A percentile compares a stretch with the other conserved stretches of the same genome.
These are phyloP conservation scores for Horisme vitalbata DNA, from an alignment of 2,888 invertebrate species.

Conservation along the genomic window DNA sequence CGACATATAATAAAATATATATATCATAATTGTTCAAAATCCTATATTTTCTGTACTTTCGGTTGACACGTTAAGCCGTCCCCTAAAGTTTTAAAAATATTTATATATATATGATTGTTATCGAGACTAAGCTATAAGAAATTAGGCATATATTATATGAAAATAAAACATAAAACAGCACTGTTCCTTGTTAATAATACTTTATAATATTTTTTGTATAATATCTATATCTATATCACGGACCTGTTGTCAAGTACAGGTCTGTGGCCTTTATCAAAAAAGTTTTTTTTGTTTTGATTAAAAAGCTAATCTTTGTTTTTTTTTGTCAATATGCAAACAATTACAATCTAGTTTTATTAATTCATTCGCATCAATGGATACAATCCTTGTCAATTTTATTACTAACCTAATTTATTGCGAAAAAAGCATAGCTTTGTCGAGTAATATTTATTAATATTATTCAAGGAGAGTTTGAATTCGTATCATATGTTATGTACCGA, in stretches of 20 bases:
- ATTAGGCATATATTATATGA: conserved; percentile 8
- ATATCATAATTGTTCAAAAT: conserved; percentile 4
- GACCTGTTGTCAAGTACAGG: no score
- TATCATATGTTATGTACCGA: no score
- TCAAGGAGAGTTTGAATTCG: no score
- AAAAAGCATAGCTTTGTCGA: conserved; percentile 17
- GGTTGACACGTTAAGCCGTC: conserved; percentile 70
- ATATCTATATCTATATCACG: no score
- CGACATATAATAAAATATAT: no score
- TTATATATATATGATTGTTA: conserved; percentile 39
- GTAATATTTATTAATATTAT: no score
- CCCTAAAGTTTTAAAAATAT: conserved; percentile 71
- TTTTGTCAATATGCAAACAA: no score
- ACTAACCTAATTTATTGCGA: neutral
- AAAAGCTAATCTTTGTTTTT: no score
- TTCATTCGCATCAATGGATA: neutral
- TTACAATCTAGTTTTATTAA: no score
- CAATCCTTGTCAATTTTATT: conserved; percentile 1
- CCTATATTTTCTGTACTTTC: conserved; percentile 47
- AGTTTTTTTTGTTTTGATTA: no score
- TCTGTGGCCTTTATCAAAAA: no score
- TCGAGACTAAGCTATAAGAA: conserved; percentile 38
- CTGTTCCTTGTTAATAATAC: conserved; percentile 21
- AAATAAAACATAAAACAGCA: conserved; percentile 19
- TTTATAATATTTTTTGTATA: neutral